These are phyloP conservation scores for Macrophya alboannulata DNA, from an alignment of 2,888 invertebrate genomes.

Conservation along the genomic window DNA sequence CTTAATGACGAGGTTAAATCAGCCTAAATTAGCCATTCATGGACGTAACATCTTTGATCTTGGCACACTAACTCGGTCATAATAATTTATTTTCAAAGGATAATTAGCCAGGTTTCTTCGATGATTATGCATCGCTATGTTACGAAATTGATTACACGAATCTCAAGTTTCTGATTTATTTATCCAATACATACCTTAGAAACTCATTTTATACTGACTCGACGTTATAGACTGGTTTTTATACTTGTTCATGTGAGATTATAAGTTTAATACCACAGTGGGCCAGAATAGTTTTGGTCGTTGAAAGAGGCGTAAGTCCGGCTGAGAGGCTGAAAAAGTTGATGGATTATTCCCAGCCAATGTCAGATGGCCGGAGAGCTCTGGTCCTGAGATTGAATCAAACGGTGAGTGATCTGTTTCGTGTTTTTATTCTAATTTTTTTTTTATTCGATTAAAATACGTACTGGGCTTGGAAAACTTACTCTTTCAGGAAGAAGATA, in stretches of 20 bases:
- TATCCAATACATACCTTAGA: not conserved
- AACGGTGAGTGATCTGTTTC: constrained; percentile 83
- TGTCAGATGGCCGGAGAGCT: constrained; percentile 93
- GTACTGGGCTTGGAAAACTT: not conserved
- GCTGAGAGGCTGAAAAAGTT: constrained; percentile 92
- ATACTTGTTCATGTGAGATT: not conserved
- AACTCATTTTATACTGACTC: not conserved
- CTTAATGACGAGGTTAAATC: not conserved
- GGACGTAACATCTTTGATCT: not conserved
- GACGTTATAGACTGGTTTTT: not conserved
- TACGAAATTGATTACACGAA: not conserved
- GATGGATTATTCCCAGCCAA: constrained; percentile 96
- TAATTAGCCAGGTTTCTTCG: not conserved
- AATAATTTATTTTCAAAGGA: not conserved
- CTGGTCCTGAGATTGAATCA: constrained; percentile 94
- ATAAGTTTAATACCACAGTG: constrained; percentile 84
- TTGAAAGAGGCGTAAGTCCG: constrained; percentile 97
- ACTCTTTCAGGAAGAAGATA: constrained; percentile 90
- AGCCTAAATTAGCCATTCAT: constrained; percentile 10
- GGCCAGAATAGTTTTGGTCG: constrained; percentile 98
- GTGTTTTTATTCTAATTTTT: not conserved
- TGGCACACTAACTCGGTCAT: not conserved
- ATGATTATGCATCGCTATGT: constrained; percentile 7
- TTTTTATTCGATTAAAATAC: constrained; percentile 2
- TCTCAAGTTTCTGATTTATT: not conserved